Conservation (phyloP, 2,888 invertebrate species). For the Rhamnusium bicolor region DNA sequence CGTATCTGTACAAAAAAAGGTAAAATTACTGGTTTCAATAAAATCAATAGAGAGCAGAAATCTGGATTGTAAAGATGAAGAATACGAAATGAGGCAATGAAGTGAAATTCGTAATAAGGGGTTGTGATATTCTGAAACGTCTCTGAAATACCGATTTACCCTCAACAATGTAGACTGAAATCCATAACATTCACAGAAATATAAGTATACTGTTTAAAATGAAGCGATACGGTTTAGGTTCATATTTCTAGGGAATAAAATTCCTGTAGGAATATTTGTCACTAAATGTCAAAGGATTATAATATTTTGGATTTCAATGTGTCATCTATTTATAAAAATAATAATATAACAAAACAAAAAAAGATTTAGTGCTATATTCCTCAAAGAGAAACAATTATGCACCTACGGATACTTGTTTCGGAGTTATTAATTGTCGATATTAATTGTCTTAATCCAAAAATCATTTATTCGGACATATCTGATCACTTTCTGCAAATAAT, state of each 20-base stretch:
- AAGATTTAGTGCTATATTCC: too few species aligned
- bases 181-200: neutral
- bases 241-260: neutral
- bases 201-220: neutral
- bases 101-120: slow-evolving; percentile 30
- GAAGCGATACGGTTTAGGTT: neutral
- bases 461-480: too few species aligned
- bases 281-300: too few species aligned
- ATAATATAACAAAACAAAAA: too few species aligned
- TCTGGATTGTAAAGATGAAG: slow-evolving; percentile 46
- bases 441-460: too few species aligned
- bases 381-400: too few species aligned
- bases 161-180: slow-evolving; percentile 10
- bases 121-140: slow-evolving; percentile 29
- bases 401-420: too few species aligned
- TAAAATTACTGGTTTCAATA: slow-evolving; percentile 30
- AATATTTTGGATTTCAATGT: too few species aligned
- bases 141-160: slow-evolving; percentile 33
- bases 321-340: too few species aligned
- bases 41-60: slow-evolving; percentile 46
- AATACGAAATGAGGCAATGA: slow-evolving; percentile 46
- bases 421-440: too few species aligned
- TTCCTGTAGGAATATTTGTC: too few species aligned
- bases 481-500: too few species aligned
- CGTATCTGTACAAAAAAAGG: slow-evolving; percentile 2